Conservation (phyloP, 2,113 vertebrate genomes). For the Oncorhynchus gorbuscha region DNA sequence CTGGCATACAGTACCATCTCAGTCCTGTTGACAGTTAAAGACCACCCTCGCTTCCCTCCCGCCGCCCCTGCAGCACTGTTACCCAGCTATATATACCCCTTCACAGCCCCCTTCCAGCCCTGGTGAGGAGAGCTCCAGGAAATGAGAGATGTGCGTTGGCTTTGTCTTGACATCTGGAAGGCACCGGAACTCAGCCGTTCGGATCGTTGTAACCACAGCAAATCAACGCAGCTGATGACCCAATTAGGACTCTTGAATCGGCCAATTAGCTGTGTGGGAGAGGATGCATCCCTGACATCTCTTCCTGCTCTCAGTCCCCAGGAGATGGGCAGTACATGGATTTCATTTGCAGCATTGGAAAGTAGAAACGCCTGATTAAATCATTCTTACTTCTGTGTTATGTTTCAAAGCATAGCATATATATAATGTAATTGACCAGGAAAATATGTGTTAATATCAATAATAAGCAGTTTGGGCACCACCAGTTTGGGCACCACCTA, state of each 20-base stretch:
- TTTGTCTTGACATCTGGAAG: conserved; percentile 45
- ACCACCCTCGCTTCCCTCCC: conserved; percentile 28
- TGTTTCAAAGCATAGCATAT: neutral
- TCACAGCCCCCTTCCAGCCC: conserved; percentile 28
- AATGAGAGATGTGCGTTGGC: conserved; percentile 26
- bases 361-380: neutral
- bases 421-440: neutral
- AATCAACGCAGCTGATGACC: conserved; percentile 34
- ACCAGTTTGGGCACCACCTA: neutral
- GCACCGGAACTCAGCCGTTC: conserved; percentile 32
- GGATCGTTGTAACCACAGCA: conserved; percentile 27
- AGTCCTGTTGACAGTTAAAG: conserved; percentile 49
- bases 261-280: conserved; percentile 1
- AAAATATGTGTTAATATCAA: neutral
- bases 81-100: conserved; percentile 54
- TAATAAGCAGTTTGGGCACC: neutral
- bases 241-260: conserved; percentile 5
- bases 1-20: conserved; percentile 16
- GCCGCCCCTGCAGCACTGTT: conserved; percentile 34
- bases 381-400: neutral
- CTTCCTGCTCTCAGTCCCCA: neutral
- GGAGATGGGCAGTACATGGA: neutral
- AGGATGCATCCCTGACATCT: neutral
- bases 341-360: neutral
- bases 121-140: conserved; percentile 24